Base-by-base conservation (phyloP, 2,888 invertebrate species). In the Pediacus dermestoides region DNA sequence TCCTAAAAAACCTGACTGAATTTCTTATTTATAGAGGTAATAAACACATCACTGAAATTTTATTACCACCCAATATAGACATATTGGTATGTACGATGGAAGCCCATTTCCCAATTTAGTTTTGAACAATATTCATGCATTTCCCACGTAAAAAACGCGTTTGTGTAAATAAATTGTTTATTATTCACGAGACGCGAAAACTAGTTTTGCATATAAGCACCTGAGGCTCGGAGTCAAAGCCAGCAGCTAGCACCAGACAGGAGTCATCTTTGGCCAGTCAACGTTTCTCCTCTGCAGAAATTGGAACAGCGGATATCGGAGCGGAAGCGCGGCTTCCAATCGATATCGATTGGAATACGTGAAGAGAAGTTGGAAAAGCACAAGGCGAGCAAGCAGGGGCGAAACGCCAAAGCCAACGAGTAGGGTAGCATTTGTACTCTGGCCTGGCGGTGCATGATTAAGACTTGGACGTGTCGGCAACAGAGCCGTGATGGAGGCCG, bases 391-490 rank as follows among this genome's bases (percentile, higher is more conserved):
- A 21, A 32, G 9, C 13, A 16, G 4, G 2, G 27, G 26, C 25
- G 16, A 10, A 27, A 26, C 27, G 34, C 13, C 28, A 14, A n/a
- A 28, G 28, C 13, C 28, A 28, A 28, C n/a, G 28, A 28, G 28
- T 37, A 37, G 50, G 49, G 54, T 51, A 53, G 53, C 58, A 61
- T 61, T 61, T 60, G 60, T 61, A 61, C 55, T 50, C 58, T 44
- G 53, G 53, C 51, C 52, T 55, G 56, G 57, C 57, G 59, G 57
- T 56, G 60, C 59, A 60, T 63, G 63, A 64, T 64, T 64, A 64
- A 63, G 63, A 61, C 61, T 60, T 60, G 61, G 63, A 63, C 63
- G 63, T 64, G 63, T 52, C 51, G 50, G 49, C 50, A 48, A 54
- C 54, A 42, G 53, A 55, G 55, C 54, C 49, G 56, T 55, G 53